Evolutionary conservation across 2,888 invertebrate species (phyloP).

Genomic region (Pterostichus madidus): DNA sequence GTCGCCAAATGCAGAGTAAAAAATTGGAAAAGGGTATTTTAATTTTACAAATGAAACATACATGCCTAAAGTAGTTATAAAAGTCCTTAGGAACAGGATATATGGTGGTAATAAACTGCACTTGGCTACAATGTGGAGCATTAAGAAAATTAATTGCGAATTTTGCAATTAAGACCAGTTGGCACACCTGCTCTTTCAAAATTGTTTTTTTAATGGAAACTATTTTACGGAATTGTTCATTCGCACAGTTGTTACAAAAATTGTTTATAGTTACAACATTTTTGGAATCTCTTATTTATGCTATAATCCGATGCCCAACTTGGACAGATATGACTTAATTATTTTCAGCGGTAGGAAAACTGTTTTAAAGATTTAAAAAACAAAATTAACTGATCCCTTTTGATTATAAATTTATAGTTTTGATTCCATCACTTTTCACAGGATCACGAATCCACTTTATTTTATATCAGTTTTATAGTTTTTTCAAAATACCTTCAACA

Average conservation of each 20-base stretch:
- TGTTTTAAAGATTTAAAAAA: slow-evolving; percentile 46
- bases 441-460: slow-evolving; percentile 45
- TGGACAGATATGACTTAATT: slow-evolving; percentile 63
- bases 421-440: slow-evolving; percentile 31
- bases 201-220: slow-evolving; percentile 51
- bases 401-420: slow-evolving; percentile 48
- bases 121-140: slow-evolving; percentile 54
- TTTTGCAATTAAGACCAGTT: slow-evolving; percentile 53
- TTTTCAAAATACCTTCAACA: no score
- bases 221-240: slow-evolving; percentile 30
- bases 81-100: slow-evolving; percentile 48
- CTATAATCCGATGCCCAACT: slow-evolving; percentile 46
- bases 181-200: slow-evolving; percentile 53
- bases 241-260: slow-evolving; percentile 51
- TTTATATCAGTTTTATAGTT: background rate
- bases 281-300: slow-evolving; percentile 28
- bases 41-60: slow-evolving; percentile 40
- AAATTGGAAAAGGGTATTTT: slow-evolving; percentile 15
- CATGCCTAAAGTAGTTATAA: slow-evolving; percentile 26
- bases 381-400: slow-evolving; percentile 51
- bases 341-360: slow-evolving; percentile 55
- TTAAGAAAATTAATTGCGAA: slow-evolving; percentile 58
- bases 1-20: slow-evolving; percentile 29
- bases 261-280: slow-evolving; percentile 36
- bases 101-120: slow-evolving; percentile 48